Evolutionary conservation across 2,888 invertebrate species (phyloP), one percentile per base, ranked within the genome.

Genomic region (Aphodius sticticus): DNA sequence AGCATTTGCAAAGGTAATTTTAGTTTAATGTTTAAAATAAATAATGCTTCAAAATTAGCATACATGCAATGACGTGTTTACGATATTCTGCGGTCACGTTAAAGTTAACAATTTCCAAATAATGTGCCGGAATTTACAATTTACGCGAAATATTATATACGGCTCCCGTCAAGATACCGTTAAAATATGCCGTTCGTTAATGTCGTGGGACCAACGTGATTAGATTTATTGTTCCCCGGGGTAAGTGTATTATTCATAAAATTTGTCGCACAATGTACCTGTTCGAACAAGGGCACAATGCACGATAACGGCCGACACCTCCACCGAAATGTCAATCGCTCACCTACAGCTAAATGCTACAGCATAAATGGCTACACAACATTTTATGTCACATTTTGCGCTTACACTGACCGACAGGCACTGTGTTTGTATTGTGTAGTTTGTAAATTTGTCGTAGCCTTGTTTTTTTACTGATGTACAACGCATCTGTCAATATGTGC

Each of bases 171-270:
- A 12, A 53, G 53, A 53, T 53, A 53, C 53, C 53, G 53, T 53
- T 53, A 53, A 53, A 53, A 53, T 53, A 53, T 53, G 53, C 53
- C 53, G 53, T 53, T 53, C 53, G 53, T 53, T 53, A 53, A 53
- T 9, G 53, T 53, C 53, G 53, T 53, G 53, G 53, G 53, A 53
- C 53, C 53, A 53, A 53, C 53, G 53, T 53, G 53, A 53, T 53
- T 53, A 53, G 53, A 53, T 53, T 53, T 53, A 53, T 53, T 53
- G 12, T 12, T 53, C 53, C 53, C 53, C 53, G 9, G 53, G 53
- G 53, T 53, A 53, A 53, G 53, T 53, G 53, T 53, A 53, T 53
- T 53, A 53, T 53, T 53, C 53, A 53, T 53, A 53, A 53, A 53
- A 53, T 53, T 53, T 53, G 53, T 53, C 53, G 53, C 53, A 53